These are phyloP conservation scores for Sprattus sprattus DNA, from an alignment of 2,113 vertebrate species.

Conservation along the genomic window DNA sequence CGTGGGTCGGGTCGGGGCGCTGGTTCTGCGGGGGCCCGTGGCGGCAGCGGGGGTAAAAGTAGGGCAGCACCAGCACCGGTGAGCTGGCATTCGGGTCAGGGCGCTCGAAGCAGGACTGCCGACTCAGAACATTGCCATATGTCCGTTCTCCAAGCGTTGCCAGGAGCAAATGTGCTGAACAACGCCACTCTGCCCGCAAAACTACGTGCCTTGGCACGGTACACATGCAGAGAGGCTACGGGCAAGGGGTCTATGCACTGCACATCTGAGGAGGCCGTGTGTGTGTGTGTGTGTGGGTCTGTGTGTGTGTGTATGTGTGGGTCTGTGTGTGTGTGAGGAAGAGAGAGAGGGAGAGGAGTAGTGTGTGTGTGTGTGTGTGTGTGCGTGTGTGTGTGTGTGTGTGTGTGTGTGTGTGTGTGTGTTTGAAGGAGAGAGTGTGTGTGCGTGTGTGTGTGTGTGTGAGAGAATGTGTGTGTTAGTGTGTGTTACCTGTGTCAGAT, in stretches of 20 bases:
- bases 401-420: conserved; percentile 37
- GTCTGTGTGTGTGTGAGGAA: conserved; percentile 24
- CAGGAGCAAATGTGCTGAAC: conserved; percentile 71
- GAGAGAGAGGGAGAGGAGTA: neutral
- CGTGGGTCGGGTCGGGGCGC: conserved; percentile 56
- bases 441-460: conserved; percentile 14
- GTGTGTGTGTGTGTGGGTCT: conserved; percentile 33
- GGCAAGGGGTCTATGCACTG: conserved; percentile 27
- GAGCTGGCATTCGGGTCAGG: conserved; percentile 63
- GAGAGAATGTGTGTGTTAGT: conserved; percentile 18
- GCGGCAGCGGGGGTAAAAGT: conserved; percentile 38
- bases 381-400: conserved; percentile 34
- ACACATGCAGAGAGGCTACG: conserved; percentile 48
- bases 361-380: neutral
- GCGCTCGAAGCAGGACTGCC: conserved; percentile 51
- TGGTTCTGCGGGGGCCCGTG: neutral
- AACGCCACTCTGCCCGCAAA: conserved; percentile 64
- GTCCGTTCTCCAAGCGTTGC: conserved; percentile 59
- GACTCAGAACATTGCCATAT: conserved; percentile 73
- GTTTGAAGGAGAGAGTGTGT: neutral
- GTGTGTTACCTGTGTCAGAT: conserved; percentile 26
- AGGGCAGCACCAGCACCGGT: conserved; percentile 58
- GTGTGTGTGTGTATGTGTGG: conserved; percentile 5
- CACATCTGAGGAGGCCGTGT: conserved; percentile 16
- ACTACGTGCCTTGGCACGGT: conserved; percentile 68